Evolutionary conservation across 2,888 invertebrate species (phyloP), one percentile per base, ranked within the genome.

Genomic region (Lasioglossum oenotherae): DNA sequence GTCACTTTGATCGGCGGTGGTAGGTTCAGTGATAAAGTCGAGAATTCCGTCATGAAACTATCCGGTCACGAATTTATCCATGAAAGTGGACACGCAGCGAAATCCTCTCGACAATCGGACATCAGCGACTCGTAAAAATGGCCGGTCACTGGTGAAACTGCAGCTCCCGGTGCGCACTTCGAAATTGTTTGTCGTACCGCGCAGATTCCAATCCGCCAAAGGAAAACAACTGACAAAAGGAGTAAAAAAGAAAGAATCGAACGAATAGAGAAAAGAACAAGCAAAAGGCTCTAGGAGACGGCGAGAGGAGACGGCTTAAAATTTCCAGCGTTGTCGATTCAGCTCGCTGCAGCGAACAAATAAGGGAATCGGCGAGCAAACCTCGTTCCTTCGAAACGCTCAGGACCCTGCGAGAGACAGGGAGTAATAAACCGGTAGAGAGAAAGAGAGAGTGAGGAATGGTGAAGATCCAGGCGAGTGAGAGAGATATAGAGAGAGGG

Each of bases 361-460:
- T 35, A 44, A 73, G 72, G 64, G 53, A 75, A 75, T 74, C 49
- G 31, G 19, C 74, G 49, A 74, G 35, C 35, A 23, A 53, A 77
- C 60, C 74, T 38, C 12, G 57, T n/a, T n/a, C 57, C 19, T 27
- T 60, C 69, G 46, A 44, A 8, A 44, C 38, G 53, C 44, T 35
- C 38, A 19, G 46, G 38, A 49, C 41, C 44, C 44, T 53, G 38
- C 38, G 60, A 16, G 27, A 4, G 35, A 12, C 69, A 23, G 23
- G 12, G 69, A 64, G 31, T 31, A 31, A 64, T 31, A 64, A 64
- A 64, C 27, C 31, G 27, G 31, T 23, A 23, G 35, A 69, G 23
- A 38, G 8, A 69, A 3, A 67, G 1, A 67, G 35, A 31, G n/a
- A n/a, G 31, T 14, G n/a, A n/a, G 60, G 12, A n/a, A 60, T 23